A percentile compares a stretch with the other conserved stretches of the same genome.
Conservation (phyloP, 2,888 invertebrate genomes). For the Drosophila nr. perissopoda region DNA sequence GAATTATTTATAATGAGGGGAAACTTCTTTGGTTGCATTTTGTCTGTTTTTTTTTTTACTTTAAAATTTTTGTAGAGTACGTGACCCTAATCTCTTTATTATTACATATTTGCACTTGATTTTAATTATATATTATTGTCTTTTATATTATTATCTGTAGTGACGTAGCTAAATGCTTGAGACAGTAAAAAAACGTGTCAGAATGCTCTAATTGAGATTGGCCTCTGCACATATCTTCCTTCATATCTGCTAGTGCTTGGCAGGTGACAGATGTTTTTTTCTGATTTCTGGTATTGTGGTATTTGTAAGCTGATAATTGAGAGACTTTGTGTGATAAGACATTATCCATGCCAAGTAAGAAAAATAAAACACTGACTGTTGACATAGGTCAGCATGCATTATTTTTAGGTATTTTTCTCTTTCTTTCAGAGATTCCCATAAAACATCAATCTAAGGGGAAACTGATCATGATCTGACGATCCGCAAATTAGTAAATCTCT, state of each 20-base stretch:
- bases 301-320: neutral
- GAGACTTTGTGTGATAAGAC: neutral
- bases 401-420: neutral
- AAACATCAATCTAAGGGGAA: neutral
- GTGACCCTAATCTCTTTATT: conserved; percentile 21
- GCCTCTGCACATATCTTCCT: neutral
- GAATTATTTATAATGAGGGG: neutral
- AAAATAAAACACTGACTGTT: conserved; percentile 3
- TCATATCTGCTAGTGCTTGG: neutral
- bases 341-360: neutral
- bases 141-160: neutral
- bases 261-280: neutral
- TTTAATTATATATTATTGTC: conserved; percentile 23
- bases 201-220: neutral
- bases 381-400: conserved; percentile 22
- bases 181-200: neutral
- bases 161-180: conserved; percentile 1
- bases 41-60: conserved; percentile 1
- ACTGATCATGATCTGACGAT: neutral
- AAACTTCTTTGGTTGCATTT: neutral
- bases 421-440: neutral
- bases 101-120: conserved; percentile 2
- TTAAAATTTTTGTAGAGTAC: neutral
- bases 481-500: neutral
- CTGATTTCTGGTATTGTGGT: neutral